Conservation (phyloP, 1,140 invertebrate genomes). For the Cydia fagiglandana region DNA sequence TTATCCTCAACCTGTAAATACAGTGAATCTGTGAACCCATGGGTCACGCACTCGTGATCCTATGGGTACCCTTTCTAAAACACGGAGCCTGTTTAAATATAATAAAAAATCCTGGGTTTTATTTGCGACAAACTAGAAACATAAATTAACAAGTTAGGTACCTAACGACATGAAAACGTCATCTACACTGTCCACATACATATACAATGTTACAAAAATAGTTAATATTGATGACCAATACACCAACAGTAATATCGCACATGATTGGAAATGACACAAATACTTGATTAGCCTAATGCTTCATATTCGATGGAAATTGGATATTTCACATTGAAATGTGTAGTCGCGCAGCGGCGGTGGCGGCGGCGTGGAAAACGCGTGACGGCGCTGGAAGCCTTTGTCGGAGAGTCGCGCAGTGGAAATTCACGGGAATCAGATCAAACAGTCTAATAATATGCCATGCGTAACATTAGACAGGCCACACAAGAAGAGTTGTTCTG, state of each 20-base stretch:
- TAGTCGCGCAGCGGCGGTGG: background rate
- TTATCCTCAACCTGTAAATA: too few relatives aligned
- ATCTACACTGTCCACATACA: too few relatives aligned
- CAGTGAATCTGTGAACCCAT: too few relatives aligned
- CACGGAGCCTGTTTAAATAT: too few relatives aligned
- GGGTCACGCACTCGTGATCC: too few relatives aligned
- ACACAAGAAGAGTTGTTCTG: too few relatives aligned
- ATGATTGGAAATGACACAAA: constrained; percentile 16
- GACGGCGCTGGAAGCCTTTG: background rate
- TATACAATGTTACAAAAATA: background rate
- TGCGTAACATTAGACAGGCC: too few relatives aligned
- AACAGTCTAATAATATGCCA: background rate
- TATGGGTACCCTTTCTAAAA: too few relatives aligned
- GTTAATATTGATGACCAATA: background rate
- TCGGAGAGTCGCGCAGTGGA: background rate
- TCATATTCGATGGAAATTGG: constrained; percentile 27
- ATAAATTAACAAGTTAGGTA: background rate
- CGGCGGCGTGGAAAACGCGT: background rate
- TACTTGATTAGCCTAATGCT: constrained; percentile 17
- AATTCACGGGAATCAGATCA: background rate
- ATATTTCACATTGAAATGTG: constrained; percentile 19
- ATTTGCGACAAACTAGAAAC: background rate
- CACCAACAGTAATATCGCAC: background rate
- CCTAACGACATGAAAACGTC: background rate
- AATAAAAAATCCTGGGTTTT: too few relatives aligned